Conservation (phyloP, 2,113 vertebrate genomes). For the Nymphicus hollandicus region DNA sequence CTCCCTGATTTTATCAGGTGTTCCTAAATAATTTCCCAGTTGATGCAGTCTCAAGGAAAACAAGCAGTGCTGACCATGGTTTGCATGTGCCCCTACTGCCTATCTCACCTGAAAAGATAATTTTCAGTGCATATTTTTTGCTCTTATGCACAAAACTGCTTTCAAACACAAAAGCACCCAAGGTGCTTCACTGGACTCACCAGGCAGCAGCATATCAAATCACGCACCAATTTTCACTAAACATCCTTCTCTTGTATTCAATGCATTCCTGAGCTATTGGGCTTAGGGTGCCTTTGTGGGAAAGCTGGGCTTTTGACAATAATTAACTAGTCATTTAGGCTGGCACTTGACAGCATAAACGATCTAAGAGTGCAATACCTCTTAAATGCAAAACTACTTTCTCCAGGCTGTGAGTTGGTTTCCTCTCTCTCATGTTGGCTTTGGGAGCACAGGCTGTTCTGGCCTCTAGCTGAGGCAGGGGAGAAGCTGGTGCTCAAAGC, state of each 20-base stretch:
- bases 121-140: background rate
- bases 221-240: fast-evolving
- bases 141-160: background rate
- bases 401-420: background rate
- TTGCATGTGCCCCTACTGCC: background rate
- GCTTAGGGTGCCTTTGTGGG: background rate
- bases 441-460: background rate
- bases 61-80: background rate
- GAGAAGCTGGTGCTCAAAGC: background rate
- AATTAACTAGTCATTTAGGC: background rate
- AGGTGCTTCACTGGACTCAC: background rate
- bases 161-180: background rate
- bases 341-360: background rate
- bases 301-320: background rate
- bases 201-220: background rate
- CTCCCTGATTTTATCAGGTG: background rate
- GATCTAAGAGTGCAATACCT: background rate
- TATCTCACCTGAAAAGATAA: background rate
- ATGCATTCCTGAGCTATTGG: background rate
- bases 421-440: background rate
- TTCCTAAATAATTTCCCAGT: background rate
- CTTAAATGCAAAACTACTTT: background rate
- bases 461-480: background rate
- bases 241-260: background rate
- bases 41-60: background rate